A percentile compares a stretch with the other conserved stretches of the same genome.
phyloP scores from a whole-genome alignment of 2,113 vertebrate genomes.

The Coracopsis vasa region DNA sequence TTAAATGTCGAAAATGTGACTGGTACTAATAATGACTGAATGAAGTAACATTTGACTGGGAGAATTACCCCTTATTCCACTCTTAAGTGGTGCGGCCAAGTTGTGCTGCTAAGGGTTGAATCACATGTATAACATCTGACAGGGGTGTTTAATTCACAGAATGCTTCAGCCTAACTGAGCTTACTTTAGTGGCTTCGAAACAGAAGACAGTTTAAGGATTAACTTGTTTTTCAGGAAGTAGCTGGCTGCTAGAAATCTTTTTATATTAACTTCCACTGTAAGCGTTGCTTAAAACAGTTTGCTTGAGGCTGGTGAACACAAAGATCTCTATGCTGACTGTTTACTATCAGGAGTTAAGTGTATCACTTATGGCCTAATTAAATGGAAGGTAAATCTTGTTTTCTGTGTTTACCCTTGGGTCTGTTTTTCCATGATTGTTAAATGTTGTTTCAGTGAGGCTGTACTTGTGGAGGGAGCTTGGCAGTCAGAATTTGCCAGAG shows the following conservation, averaged over 20 bases:
- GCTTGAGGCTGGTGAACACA: neutral
- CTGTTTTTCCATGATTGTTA: neutral
- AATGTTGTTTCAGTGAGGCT: neutral
- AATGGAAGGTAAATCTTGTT: neutral
- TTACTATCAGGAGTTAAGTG: neutral
- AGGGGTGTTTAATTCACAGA: neutral
- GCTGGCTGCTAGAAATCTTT: neutral
- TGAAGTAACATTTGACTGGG: neutral
- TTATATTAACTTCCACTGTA: neutral
- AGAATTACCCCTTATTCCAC: neutral
- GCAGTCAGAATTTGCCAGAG: neutral
- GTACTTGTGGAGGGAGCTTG: neutral
- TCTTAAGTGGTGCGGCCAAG: neutral
- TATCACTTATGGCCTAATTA: neutral
- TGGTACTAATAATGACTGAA: neutral
- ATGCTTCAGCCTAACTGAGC: neutral
- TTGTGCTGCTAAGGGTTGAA: neutral
- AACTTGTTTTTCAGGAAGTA: neutral
- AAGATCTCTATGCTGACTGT: neutral
- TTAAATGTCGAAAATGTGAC: neutral
- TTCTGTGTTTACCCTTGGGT: fast-evolving
- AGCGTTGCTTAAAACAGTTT: neutral
- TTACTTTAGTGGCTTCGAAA: neutral
- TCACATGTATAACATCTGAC: fast-evolving
- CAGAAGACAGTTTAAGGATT: neutral